These are phyloP conservation scores for Morelia viridis DNA, from an alignment of 2,797 vertebrate species.

Conservation along the genomic window DNA sequence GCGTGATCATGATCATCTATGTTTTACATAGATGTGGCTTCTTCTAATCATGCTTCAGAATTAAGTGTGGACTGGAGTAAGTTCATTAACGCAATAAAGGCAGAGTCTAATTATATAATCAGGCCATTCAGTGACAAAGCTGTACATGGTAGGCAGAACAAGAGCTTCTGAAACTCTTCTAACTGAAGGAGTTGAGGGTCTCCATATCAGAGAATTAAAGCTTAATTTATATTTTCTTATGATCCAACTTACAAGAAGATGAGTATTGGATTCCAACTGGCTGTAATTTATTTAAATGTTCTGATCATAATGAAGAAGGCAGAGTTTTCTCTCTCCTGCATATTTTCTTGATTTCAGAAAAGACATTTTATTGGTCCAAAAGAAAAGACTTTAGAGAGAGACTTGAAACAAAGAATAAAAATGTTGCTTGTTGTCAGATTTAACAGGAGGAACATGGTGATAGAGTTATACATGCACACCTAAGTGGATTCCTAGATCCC, in stretches of 20 bases:
- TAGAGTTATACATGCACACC: background rate
- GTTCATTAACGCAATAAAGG: constrained; percentile 32
- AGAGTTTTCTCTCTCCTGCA: background rate
- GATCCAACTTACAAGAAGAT: background rate
- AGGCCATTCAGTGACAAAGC: background rate
- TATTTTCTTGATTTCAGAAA: constrained; percentile 14
- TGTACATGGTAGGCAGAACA: background rate
- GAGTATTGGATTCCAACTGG: background rate
- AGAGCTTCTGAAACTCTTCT: constrained; percentile 22
- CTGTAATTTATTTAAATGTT: constrained; percentile 31
- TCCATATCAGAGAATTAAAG: background rate
- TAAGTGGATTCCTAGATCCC: background rate
- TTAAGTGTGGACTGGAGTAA: constrained; percentile 26
- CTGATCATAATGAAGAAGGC: background rate
- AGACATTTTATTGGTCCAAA: fast-evolving
- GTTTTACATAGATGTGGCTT: background rate
- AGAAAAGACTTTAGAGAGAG: background rate
- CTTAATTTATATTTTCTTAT: constrained; percentile 40
- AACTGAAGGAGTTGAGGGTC: background rate
- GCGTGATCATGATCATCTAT: constrained; percentile 25
- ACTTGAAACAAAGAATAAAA: background rate
- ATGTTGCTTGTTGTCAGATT: background rate
- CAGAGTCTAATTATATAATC: constrained; percentile 27
- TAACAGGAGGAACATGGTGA: background rate
- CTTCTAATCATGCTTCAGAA: constrained; percentile 43